Base-by-base conservation (phyloP, 2,888 invertebrate genomes). In the Eledone cirrhosa region DNA sequence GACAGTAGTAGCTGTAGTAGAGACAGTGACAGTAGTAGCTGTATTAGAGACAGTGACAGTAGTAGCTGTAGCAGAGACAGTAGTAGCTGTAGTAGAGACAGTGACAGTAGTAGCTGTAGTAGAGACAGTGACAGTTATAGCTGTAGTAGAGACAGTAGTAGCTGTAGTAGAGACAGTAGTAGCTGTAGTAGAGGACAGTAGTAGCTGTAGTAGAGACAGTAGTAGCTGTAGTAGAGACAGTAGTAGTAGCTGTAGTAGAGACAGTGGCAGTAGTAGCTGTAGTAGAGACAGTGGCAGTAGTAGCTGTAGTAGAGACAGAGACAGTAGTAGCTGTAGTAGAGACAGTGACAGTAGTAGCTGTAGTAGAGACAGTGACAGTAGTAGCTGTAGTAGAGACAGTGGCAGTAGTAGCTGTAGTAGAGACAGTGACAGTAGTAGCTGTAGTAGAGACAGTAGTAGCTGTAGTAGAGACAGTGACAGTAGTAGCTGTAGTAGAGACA, bases 101-200 rank as follows among this genome's bases (percentile, higher is more conserved):
- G 69, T 69, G 24, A 24, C 29, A 69, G 69, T 69, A 69, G 69
- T 69, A 69, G 69, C 29, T 22, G 69, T 69, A 69, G 69, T 69
- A 69, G 69, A 22, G 24, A 24, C 24, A 69, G 69, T 69, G 24
- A 24, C 24, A 69, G 69, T n/a, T n/a, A n/a, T 53, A 53, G 53
- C 53, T n/a, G n/a, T n/a, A n/a, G n/a, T n/a, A n/a, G n/a, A n/a
- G n/a, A n/a, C n/a, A n/a, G n/a, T n/a, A n/a, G 53, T 53, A 53
- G 53, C 53, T 16, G 53, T 53, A 53, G 53, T 53, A 53, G 53
- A 16, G 22, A 22, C 53, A 53, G 53, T 53, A 53, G 53, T 53
- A 53, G 53, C 53, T 16, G 53, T 53, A 53, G 53, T 53, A 53
- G 53, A 16, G 22, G 53, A 16, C 16, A 16, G 53, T 53, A 53